These are phyloP conservation scores for Neelides sp. DNA, from an alignment of 1,140 invertebrate species.

Conservation along the genomic window DNA sequence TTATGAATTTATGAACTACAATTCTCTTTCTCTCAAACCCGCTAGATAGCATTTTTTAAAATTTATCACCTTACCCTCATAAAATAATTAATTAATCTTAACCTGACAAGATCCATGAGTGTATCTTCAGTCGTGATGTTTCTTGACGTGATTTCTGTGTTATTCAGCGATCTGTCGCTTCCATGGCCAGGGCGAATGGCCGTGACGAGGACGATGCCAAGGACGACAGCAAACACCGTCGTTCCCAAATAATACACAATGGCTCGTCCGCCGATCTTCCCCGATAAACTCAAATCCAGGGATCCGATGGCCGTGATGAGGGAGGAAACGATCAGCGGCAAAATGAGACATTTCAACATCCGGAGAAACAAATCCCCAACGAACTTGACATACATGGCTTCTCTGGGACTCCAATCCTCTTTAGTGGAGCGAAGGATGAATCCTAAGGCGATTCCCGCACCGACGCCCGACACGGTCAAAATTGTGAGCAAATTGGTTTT, in stretches of 20 bases:
- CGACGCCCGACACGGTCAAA: constrained; percentile 45
- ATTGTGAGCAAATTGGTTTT: constrained; percentile 44
- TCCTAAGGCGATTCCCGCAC: constrained; percentile 45
- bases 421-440: constrained; percentile 39
- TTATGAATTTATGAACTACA: too few species aligned
- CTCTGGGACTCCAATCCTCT: constrained; percentile 35
- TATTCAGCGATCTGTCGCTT: not conserved
- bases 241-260: constrained; percentile 63
- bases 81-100: constrained; percentile 1
- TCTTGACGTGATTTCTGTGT: constrained; percentile 35
- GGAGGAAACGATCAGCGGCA: constrained; percentile 51
- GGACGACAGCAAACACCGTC: constrained; percentile 57
- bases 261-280: constrained; percentile 51
- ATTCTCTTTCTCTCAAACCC: too few species aligned
- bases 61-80: too few species aligned
- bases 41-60: too few species aligned
- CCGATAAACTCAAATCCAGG: constrained; percentile 48
- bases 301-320: constrained; percentile 45
- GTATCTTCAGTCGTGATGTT: constrained; percentile 43
- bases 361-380: constrained; percentile 49
- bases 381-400: constrained; percentile 45
- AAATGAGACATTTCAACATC: constrained; percentile 48
- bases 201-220: constrained; percentile 58
- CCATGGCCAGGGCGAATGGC: constrained; percentile 53
- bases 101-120: constrained; percentile 48